These are phyloP conservation scores for Drymodes brunneopygia DNA, from an alignment of 2,113 vertebrate genomes.

Conservation along the genomic window DNA sequence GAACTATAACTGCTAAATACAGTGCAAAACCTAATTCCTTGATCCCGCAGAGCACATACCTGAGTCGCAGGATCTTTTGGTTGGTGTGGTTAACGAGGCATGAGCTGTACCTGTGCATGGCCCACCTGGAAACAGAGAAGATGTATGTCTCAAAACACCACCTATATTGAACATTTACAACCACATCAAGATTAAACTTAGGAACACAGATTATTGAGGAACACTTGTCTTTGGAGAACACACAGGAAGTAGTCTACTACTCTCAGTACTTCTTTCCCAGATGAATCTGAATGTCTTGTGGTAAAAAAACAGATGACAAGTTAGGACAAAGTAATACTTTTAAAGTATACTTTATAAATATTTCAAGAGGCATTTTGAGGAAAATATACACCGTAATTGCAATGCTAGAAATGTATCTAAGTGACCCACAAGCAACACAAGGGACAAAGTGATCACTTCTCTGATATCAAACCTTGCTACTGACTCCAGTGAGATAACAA, in stretches of 20 bases:
- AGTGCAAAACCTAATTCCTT: background rate
- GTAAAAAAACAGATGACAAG: background rate
- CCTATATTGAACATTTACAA: background rate
- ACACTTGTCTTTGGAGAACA: background rate
- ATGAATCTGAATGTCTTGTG: background rate
- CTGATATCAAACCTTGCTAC: background rate
- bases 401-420: background rate
- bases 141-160: background rate
- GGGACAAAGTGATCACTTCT: background rate
- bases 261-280: background rate
- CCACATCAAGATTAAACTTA: background rate
- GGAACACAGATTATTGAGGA: background rate
- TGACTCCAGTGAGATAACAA: background rate
- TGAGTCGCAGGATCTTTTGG: conserved; percentile 90
- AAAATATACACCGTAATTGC: background rate
- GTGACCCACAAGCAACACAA: background rate
- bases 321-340: background rate
- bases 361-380: background rate
- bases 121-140: conserved; percentile 78
- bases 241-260: background rate
- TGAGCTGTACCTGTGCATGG: conserved; percentile 89
- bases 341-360: background rate
- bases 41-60: conserved; percentile 70
- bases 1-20: background rate
- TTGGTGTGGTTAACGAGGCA: conserved; percentile 85